phyloP scores from a whole-genome alignment of 2,888 invertebrate species.

The Hemaris fuciformis region DNA sequence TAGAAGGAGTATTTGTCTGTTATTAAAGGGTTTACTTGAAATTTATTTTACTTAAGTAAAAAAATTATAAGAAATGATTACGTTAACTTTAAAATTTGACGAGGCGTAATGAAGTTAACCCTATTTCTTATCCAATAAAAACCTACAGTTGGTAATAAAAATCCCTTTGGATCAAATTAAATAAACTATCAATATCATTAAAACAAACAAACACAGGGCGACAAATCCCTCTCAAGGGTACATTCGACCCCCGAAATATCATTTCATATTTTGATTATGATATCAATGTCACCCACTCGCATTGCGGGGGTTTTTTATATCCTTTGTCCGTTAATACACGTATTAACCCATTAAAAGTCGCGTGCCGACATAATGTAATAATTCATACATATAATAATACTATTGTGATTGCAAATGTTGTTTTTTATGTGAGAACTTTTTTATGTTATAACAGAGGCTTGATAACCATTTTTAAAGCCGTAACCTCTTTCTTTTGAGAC shows the following conservation, averaged over 20 bases:
- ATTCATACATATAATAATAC: conserved; percentile 68
- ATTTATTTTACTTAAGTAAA: not conserved
- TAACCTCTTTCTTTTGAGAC: not conserved
- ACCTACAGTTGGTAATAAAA: not conserved
- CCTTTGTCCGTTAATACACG: conserved; percentile 75
- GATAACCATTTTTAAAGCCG: too few relatives aligned
- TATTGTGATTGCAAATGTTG: conserved; percentile 53
- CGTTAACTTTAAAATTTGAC: too few relatives aligned
- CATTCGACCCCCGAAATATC: conserved; percentile 58
- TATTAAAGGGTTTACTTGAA: not conserved
- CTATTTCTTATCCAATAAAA: not conserved
- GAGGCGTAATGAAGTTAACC: not conserved
- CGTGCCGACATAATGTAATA: conserved; percentile 70
- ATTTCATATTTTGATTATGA: conserved; percentile 81
- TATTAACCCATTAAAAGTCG: conserved; percentile 78
- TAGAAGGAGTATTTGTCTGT: not conserved
- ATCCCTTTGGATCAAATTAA: conserved; percentile 19
- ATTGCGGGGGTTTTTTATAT: conserved; percentile 56
- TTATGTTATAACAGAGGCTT: conserved; percentile 12
- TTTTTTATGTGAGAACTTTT: conserved; percentile 40
- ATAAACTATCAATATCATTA: conserved; percentile 58
- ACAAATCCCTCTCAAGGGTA: conserved; percentile 56
- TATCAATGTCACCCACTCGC: conserved; percentile 71
- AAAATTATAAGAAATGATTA: not conserved
- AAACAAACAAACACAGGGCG: conserved; percentile 59